Conservation (phyloP, 92 coral and sea anemone genomes). For the Phymanthus crucifer region DNA sequence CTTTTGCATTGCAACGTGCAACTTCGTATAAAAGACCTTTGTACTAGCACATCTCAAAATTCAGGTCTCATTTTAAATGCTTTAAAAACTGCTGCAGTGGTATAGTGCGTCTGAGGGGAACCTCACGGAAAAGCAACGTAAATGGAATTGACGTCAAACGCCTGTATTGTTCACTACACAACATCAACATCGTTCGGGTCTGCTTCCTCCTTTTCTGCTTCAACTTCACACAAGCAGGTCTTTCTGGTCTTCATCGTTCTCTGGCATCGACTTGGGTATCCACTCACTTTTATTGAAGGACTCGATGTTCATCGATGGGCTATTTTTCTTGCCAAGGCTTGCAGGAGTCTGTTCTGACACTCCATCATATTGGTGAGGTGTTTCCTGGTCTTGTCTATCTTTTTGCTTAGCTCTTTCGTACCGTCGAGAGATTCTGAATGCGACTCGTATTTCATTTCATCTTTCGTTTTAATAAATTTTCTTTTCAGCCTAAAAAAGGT, state of each 20-base stretch:
- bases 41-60: no score
- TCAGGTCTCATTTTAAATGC: no score
- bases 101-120: no score
- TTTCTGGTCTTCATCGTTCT: neutral
- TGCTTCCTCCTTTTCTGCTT: neutral
- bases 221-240: neutral
- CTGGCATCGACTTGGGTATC: neutral
- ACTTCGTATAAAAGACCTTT: no score
- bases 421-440: neutral
- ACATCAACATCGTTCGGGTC: neutral
- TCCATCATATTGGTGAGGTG: constrained; percentile 53
- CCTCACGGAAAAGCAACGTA: no score
- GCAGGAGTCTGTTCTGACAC: constrained; percentile 61
- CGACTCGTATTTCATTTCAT: neutral
- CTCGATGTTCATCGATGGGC: constrained; percentile 27
- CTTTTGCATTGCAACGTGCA: no score
- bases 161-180: no score
- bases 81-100: no score
- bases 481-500: neutral
- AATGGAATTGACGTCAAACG: no score
- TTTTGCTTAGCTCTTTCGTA: neutral
- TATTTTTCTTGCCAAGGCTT: constrained; percentile 59
- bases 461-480: neutral
- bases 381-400: constrained; percentile 69
- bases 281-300: neutral